Base-by-base conservation (phyloP, 2,888 invertebrate species). In the Furcula furcula region DNA sequence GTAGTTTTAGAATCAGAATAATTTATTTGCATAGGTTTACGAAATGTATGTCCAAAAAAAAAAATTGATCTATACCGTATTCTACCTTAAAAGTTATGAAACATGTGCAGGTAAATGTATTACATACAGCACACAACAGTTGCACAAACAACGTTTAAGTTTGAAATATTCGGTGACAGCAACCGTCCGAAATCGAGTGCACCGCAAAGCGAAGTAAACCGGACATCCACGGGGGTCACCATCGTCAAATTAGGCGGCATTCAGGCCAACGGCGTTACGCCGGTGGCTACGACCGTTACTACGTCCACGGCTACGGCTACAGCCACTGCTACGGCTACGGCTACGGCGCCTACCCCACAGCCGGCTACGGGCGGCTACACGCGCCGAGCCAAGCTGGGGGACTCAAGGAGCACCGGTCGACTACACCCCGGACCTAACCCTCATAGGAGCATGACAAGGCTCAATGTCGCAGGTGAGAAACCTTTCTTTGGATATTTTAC, bases 401-500 rank as follows among this genome's bases (percentile, higher is more conserved):
- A 94, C 74, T 94, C 94, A 7, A 83, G 94, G 33, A 94, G 94
- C 65, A 94, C 94, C 0, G 94, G 94, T 2, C 82, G 94, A 7
- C 76, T 94, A 36, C 93, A 94, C 58, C 92, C 93, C 4, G 91
- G 93, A 9, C 91, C 93, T 6, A 93, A 93, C 60, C 93, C 94
- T 3, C 94, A 94, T 63, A 84, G 95, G 38, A 94, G 94, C 71
- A 94, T 95, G 93, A 95, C 94, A 0, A 82, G 94, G 25, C 90
- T 95, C 10, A 94, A 94, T 73, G 92, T 93, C 36, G 92, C 93
- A 36, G 93, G 93, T 90, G 12, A 43, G 52, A n/a, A n/a, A n/a
- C n/a, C n/a, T n/a, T n/a, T n/a, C n/a, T n/a, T n/a, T n/a, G n/a
- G n/a, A n/a, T n/a, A n/a, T n/a, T n/a, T n/a, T n/a, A n/a, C n/a